These are phyloP conservation scores for Drosophila quadrilineata DNA, from an alignment of 1,140 invertebrate species.

Conservation along the genomic window DNA sequence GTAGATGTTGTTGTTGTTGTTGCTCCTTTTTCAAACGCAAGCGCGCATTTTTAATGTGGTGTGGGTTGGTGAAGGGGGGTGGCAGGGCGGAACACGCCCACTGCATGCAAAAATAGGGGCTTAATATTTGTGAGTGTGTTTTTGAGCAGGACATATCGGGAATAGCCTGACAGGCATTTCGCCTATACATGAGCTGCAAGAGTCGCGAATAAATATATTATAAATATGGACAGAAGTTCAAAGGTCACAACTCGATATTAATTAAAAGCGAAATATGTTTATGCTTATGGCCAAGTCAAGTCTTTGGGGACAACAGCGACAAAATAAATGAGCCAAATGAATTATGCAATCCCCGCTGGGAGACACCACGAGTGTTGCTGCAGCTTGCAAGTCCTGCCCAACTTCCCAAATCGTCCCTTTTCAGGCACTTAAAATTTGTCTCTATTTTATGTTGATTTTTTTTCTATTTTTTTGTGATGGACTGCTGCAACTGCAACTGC, in stretches of 20 bases:
- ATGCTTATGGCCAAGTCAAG: slow-evolving; percentile 42
- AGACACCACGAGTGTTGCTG: too few species aligned
- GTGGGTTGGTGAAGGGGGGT: too few species aligned
- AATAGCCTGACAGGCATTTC: background rate
- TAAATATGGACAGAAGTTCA: slow-evolving; percentile 66
- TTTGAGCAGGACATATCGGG: too few species aligned
- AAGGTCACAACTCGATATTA: too few species aligned
- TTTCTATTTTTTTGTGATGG: slow-evolving; percentile 1
- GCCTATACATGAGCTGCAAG: slow-evolving; percentile 34
- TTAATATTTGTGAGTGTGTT: slow-evolving; percentile 65
- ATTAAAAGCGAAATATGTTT: slow-evolving; percentile 75
- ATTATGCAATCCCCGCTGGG: slow-evolving; percentile 46
- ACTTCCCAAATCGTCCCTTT: slow-evolving; percentile 27
- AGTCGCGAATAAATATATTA: slow-evolving; percentile 54
- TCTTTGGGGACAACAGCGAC: slow-evolving; percentile 51
- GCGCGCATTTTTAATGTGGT: slow-evolving; percentile 80
- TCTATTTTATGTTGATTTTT: slow-evolving; percentile 38
- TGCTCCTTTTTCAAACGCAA: slow-evolving; percentile 71
- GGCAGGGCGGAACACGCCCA: slow-evolving; percentile 4
- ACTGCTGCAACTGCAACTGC: slow-evolving; percentile 28
- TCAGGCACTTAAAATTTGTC: slow-evolving; percentile 55
- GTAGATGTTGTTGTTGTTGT: slow-evolving; percentile 6
- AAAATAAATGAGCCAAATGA: slow-evolving; percentile 44
- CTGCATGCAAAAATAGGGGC: slow-evolving; percentile 44
- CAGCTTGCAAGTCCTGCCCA: slow-evolving; percentile 33